Base-by-base conservation (phyloP, 2,797 vertebrate species). In the Sebastes diploproa region DNA sequence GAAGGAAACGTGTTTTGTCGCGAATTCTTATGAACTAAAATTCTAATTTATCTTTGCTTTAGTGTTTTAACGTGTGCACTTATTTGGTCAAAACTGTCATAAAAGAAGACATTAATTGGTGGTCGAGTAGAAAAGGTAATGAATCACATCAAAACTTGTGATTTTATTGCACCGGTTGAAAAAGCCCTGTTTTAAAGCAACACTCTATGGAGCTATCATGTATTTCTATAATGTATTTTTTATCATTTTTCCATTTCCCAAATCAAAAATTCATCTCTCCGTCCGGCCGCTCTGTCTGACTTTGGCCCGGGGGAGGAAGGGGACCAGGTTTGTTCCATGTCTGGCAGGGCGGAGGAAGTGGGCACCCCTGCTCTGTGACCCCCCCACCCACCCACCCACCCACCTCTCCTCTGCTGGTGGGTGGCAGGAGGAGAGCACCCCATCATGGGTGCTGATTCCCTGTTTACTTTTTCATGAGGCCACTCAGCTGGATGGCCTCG, bases 381-480 rank as follows among this genome's bases (percentile, higher is more conserved):
- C 76, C 71, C 79, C 70, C 38, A 6, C 50, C 46, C 46, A 25
- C 25, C 46, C 46, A 25, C 25, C 25, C 25, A 60, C 34, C 22
- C 36, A 60, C 34, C 22, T 62, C 36, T 50, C 29, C 65, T 25
- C 42, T 52, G 65, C 68, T 75, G 63, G 72, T 74, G 78, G 86
- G 73, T 78, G 79, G 78, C 80, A 89, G 75, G 50, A 86, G 87
- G 87, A 87, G 73, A 87, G 60, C 82, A 64, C 75, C 88, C 85
- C 75, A 71, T 88, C 81, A 75, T 87, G 75, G 91, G 60, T 95
- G 85, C 86, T 86, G 84, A 91, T 92, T 92, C 92, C 86, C 86
- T 91, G 66, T 91, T 95, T 89, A 94, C 82, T 93, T 91, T 94
- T 95, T 95, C 61, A 95, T 95, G 90, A 95, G 85, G 87, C 74